A percentile compares a stretch with the other conserved stretches of the same genome.
Evolutionary conservation across 2,113 vertebrate genomes (phyloP).

Genomic region (Zosterops borbonicus): DNA sequence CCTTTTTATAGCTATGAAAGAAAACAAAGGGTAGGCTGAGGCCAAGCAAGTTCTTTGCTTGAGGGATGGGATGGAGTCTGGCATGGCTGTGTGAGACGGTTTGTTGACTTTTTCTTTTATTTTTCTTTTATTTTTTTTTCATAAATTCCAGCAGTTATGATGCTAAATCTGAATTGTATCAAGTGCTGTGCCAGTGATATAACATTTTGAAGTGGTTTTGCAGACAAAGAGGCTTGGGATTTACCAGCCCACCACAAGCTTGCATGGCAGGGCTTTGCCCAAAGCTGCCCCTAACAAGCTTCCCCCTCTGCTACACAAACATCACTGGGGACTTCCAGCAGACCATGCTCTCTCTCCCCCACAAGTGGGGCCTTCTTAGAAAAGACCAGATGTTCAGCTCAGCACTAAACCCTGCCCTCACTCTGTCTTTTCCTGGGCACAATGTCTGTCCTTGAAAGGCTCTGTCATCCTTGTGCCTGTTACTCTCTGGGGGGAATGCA

Average conservation of each 20-base stretch:
- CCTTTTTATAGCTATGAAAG: background rate
- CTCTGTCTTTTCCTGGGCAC: background rate
- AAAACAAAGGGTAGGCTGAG: background rate
- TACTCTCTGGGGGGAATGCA: fast-evolving
- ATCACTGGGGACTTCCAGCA: background rate
- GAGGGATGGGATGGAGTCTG: background rate
- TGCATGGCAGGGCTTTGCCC: background rate
- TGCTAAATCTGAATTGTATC: background rate
- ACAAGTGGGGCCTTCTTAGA: background rate
- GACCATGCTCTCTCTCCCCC: fast-evolving
- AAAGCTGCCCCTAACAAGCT: background rate
- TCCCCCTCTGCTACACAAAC: background rate
- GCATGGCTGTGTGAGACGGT: fast-evolving
- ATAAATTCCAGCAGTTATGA: background rate
- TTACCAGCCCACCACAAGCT: background rate
- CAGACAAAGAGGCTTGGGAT: background rate
- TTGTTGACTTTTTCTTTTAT: background rate
- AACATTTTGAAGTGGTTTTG: background rate
- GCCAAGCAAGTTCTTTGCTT: background rate
- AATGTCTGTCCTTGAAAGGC: background rate
- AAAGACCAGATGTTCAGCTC: background rate
- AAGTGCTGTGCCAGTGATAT: fast-evolving
- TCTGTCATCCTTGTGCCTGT: background rate
- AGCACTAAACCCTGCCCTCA: background rate
- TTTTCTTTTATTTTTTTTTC: too few species aligned